Evolutionary conservation across 2,113 vertebrate genomes (phyloP), one percentile per base, ranked within the genome.

Genomic region (Laticauda colubrina): DNA sequence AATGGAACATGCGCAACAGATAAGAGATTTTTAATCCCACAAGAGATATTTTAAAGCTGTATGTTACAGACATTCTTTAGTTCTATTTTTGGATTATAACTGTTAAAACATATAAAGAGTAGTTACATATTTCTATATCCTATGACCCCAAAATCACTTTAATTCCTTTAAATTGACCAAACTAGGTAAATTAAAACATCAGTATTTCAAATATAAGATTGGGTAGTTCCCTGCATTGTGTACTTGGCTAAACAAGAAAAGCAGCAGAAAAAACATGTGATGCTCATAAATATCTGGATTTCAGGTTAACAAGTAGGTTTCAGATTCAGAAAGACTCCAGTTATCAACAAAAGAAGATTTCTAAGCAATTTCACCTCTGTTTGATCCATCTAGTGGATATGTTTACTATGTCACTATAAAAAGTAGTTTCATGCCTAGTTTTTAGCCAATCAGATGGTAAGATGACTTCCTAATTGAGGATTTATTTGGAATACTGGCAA

Each of bases 401-500:
- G 39, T 81, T 91, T 93, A 94, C 81, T n/a, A 92, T 96, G 91
- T 90, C 11, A 93, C 94, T 29, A 81, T 90, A 45, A 87, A 94
- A 96, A 92, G 43, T 53, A 89, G 39, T 94, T 93, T 91, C 0
- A 0, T 12, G 94, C 89, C 56, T 95, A 95, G 90, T 93, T 91
- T 91, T 94, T 94, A 96, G 96, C 48, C 29, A 89, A 61, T 95
- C 94, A 23, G 61, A 88, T 39, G 0, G 21, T 81, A 55, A 1
- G 48, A 92, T 93, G 94, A 59, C 94, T 96, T 94, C 18, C 0
- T 59, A 94, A 91, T 75, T 93, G 94, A 93, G 94, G 55, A 43
- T 89, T 89, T 21, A 0, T 94, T 94, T 93, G 90, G 94, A 95
- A 95, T 91, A 95, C 94, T 94, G 88, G 95, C 94, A 94, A 93